Base-by-base conservation (phyloP, 2,888 invertebrate genomes). In the Catocala nupta region DNA sequence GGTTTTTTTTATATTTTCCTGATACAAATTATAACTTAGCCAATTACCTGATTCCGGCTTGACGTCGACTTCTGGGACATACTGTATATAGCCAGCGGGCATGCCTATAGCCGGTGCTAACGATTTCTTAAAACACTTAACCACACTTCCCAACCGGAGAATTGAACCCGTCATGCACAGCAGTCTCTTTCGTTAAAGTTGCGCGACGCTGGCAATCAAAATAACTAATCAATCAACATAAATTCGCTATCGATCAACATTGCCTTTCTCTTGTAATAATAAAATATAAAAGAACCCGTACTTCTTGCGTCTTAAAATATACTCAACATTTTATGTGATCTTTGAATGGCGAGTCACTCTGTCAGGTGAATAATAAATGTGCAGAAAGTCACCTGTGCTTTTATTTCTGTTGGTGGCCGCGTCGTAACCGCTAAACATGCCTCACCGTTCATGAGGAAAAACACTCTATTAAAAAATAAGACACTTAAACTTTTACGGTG, bases 301-400 rank as follows among this genome's bases (percentile, higher is more conserved):
- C 85, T 84, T 80, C 79, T 81, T 78, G 73, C 81, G 36, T 39
- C 36, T 39, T 39, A 39, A 39, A 39, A 39, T 39, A 9, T 81
- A 63, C 55, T 69, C 63, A 65, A 75, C 62, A 83, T 86, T 88
- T 90, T 85, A 82, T 83, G 75, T 73, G 70, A 84, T 84, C 82
- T 88, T 81, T 81, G 82, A 84, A 86, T 84, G 82, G 88, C 85
- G 85, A 87, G 81, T 86, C 86, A 90, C 87, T 87, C 79, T 83
- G 89, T 85, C 87, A 84, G 76, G 71, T 91, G 88, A 91, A 91
- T 91, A 90, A 90, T 90, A 87, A 90, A 91, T 90, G 86, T 80
- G 75, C 62, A 69, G 79, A 78, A 82, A 85, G 82, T 83, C 76
- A 76, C 83, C 72, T 65, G 77, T 63, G 78, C 82, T 82, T 81